Evolutionary conservation across 2,888 invertebrate species (phyloP).

Genomic region (Scaptomyza tumidula): DNA sequence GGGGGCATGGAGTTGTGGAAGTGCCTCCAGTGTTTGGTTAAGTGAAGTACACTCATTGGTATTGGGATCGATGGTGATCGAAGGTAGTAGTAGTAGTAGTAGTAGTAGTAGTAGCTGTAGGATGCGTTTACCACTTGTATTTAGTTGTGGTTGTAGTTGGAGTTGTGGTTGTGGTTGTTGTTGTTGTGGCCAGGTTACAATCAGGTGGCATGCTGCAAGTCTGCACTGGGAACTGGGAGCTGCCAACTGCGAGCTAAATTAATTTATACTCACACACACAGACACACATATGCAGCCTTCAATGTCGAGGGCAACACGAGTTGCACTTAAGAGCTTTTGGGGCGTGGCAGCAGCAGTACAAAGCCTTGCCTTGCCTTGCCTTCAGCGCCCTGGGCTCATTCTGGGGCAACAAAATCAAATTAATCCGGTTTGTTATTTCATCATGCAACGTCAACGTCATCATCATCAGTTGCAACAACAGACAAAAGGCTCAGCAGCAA

Average conservation of each 20-base stretch:
- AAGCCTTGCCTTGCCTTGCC: constrained; percentile 24
- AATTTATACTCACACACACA: constrained; percentile 49
- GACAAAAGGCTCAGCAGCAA: constrained; percentile 66
- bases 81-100: constrained; percentile 11
- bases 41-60: constrained; percentile 28
- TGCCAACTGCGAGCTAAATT: constrained; percentile 66
- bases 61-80: constrained; percentile 36
- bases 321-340: constrained; percentile 47
- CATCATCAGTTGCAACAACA: constrained; percentile 79
- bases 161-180: not conserved
- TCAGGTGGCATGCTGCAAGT: constrained; percentile 31
- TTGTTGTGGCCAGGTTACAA: constrained; percentile 6
- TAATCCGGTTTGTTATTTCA: constrained; percentile 83
- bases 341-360: constrained; percentile 39
- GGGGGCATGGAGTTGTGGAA: constrained; percentile 16
- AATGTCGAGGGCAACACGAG: constrained; percentile 37
- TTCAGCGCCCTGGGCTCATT: constrained; percentile 10
- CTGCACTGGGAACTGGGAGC: constrained; percentile 6
- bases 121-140: constrained; percentile 42
- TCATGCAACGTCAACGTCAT: constrained; percentile 78
- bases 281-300: constrained; percentile 12
- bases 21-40: constrained; percentile 33
- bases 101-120: constrained; percentile 17
- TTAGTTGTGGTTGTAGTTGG: constrained; percentile 5
- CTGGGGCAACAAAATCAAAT: constrained; percentile 76